Percentiles rank a stretch among this genome's conserved stretches.
These are phyloP conservation scores for Macquaria ambigua DNA, from an alignment of 2,113 vertebrate genomes.

Conservation along the genomic window DNA sequence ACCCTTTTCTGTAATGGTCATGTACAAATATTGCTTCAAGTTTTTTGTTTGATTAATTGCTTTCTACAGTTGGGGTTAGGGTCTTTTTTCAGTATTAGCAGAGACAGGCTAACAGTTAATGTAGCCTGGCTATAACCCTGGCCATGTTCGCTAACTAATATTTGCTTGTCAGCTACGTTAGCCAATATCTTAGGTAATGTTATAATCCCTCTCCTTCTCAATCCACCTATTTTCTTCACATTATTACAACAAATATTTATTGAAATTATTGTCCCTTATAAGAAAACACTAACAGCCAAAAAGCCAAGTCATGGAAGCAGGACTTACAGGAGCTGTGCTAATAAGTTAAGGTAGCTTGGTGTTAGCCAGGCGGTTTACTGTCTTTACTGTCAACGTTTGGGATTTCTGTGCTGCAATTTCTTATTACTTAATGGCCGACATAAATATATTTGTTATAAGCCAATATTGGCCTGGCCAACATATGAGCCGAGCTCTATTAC, in stretches of 20 bases:
- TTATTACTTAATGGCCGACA: neutral
- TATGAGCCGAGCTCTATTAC: too few relatives aligned
- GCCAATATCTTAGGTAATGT: too few relatives aligned
- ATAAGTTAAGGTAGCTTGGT: too few relatives aligned
- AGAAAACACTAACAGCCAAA: too few relatives aligned
- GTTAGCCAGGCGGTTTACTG: too few relatives aligned
- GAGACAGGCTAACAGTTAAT: neutral
- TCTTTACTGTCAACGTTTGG: too few relatives aligned
- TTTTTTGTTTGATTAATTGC: neutral
- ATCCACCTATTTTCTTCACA: neutral
- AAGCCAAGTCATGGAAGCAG: too few relatives aligned
- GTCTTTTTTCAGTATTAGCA: neutral
- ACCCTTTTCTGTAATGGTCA: neutral
- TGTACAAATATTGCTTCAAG: neutral
- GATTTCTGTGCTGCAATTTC: neutral
- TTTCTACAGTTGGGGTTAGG: neutral
- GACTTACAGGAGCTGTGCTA: too few relatives aligned
- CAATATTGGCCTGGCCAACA: neutral
- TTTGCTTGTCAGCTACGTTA: neutral
- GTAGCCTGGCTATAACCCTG: neutral
- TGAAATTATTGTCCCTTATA: neutral
- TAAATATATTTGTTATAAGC: neutral
- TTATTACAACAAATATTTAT: neutral
- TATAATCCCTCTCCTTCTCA: neutral
- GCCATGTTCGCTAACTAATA: neutral